Evolutionary conservation across 2,797 vertebrate genomes (phyloP).

Genomic region (Rhynchonycteris naso): DNA sequence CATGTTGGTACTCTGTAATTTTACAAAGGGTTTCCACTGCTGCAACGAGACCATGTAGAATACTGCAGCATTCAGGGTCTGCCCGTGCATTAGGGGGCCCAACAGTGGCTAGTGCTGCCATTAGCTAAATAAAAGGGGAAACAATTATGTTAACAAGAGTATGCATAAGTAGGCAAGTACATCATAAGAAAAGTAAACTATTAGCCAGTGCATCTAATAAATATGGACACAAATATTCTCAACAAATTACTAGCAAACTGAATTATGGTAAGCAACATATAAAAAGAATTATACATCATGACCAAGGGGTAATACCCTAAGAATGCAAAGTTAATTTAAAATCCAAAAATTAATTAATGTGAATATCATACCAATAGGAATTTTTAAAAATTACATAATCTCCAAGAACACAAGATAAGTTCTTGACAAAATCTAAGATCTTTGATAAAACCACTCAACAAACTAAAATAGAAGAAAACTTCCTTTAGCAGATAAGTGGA

Average conservation of each 20-base stretch:
- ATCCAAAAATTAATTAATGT: not conserved
- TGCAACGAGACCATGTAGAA: conserved; percentile 95
- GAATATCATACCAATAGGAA: not conserved
- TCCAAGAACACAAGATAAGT: not conserved
- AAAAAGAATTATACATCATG: not conserved
- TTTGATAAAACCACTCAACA: not conserved
- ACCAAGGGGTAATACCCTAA: not conserved
- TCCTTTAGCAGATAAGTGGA: not conserved
- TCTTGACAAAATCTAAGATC: conserved; percentile 39
- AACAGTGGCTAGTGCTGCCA: conserved; percentile 95
- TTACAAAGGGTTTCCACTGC: conserved; percentile 97
- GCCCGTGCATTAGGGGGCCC: conserved; percentile 97
- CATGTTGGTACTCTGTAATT: conserved; percentile 96
- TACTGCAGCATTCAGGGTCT: conserved; percentile 98
- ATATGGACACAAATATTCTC: not conserved
- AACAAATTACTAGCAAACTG: not conserved
- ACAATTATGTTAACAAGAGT: not conserved
- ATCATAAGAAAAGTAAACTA: conserved; percentile 38
- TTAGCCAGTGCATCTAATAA: not conserved
- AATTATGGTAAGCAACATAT: not conserved
- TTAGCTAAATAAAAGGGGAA: conserved; percentile 87
- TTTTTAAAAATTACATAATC: not conserved
- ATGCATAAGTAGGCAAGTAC: conserved; percentile 10
- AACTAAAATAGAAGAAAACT: not conserved
- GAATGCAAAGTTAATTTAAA: conserved; percentile 41